phyloP scores from a whole-genome alignment of 2,113 vertebrate genomes.

The Typhlomys cinereus region DNA sequence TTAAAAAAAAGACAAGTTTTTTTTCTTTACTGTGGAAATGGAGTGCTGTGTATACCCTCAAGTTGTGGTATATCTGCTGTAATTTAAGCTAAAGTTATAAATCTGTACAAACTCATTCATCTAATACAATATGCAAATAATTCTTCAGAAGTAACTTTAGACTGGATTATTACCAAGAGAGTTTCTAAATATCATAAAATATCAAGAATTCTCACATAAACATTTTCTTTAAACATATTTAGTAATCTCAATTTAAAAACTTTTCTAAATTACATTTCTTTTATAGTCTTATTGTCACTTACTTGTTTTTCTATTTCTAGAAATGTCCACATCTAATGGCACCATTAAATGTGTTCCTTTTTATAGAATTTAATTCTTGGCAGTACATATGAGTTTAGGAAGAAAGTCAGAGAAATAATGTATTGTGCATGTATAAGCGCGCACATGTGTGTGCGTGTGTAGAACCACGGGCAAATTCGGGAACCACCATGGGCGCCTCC shows the following conservation, averaged over 20 bases:
- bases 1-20: not conserved
- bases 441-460: no score
- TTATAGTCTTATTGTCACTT: no score
- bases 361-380: conserved; percentile 55
- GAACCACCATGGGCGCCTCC: no score
- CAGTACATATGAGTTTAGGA: not conserved
- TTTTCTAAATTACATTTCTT: conserved; percentile 23
- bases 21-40: not conserved
- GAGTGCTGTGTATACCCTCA: not conserved
- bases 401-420: not conserved
- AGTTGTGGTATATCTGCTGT: not conserved
- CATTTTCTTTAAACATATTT: conserved; percentile 21
- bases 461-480: no score
- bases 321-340: not conserved
- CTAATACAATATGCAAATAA: not conserved
- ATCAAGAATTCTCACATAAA: not conserved
- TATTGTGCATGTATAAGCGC: no score
- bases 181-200: not conserved
- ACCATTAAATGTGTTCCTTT: not conserved
- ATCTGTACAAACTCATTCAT: not conserved
- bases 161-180: not conserved
- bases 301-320: conserved; percentile 43
- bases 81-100: conserved; percentile 19
- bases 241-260: conserved; percentile 27
- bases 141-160: not conserved